Evolutionary conservation across 2,113 vertebrate species (phyloP), one percentile per base, ranked within the genome.

Genomic region (Tapirus terrestris): DNA sequence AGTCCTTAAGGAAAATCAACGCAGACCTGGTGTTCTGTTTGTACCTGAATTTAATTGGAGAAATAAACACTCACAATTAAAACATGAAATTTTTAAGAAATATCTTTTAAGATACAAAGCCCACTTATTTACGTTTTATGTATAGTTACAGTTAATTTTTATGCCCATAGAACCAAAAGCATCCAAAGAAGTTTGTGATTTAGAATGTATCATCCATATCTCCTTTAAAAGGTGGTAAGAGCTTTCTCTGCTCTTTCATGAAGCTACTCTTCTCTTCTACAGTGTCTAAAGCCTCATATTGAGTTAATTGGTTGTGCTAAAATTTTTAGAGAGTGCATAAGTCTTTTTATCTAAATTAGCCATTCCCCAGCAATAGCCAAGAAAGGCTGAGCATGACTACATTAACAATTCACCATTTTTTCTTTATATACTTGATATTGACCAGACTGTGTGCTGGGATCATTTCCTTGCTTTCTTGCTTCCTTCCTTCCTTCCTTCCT

Each of bases 171-270:
- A 63, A 90, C 39, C 76, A 91, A 86, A 87, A 96, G 56, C 80
- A 88, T 72, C 89, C 29, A 70, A 76, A 91, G 70, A 39, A 11
- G 5, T 87, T 97, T 14, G 63, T 82, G 29, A 61, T 63, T 94
- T 96, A 91, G 91, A 97, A 92, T 72, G 68, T 91, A 9, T 89
- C 45, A 31, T 86, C 88, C 86, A 20, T 95, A 84, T 65, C 72
- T 91, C 70, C 87, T 68, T 68, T 56, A 84, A 91, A 63, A 43
- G 87, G 43, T 29, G 3, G 31, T 86, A 48, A 80, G 43, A 17
- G 72, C 82, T 80, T 84, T 16, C 76, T 97, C 96, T 92, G 68
- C 91, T 65, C 72, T 90, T 45, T 77, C 56, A 16, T 51, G 65
- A 91, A 97, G 33, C 23, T 61, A 2, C 72, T 31, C 27, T 60